Percentiles rank a stretch among this genome's conserved stretches.
Evolutionary conservation across 2,797 vertebrate species (phyloP).

Genomic region (Trachurus trachurus): DNA sequence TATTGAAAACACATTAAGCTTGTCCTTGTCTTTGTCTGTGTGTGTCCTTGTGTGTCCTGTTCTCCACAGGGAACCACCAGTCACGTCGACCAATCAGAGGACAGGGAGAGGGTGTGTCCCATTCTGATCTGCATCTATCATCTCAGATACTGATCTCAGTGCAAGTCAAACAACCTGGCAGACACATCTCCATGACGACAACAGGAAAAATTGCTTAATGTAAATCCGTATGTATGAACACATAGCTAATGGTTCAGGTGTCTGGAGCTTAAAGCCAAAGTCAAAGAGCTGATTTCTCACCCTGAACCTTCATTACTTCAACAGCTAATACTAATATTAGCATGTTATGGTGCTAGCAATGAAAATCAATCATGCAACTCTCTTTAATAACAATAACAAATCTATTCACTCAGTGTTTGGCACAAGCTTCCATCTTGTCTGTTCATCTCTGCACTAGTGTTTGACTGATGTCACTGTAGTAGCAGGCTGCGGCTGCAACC

Average conservation of each 20-base stretch:
- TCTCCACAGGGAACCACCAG: slow-evolving; percentile 22
- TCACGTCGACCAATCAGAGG: slow-evolving; percentile 1
- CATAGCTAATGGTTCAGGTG: not conserved
- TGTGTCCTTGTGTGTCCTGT: slow-evolving; percentile 38
- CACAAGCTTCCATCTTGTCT: not conserved
- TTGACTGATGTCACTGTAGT: no score
- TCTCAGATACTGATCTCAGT: not conserved
- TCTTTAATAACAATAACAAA: no score
- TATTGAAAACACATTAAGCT: slow-evolving; percentile 47
- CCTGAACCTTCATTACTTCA: not conserved
- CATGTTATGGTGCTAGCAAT: not conserved
- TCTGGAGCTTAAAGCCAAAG: not conserved
- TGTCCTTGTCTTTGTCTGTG: slow-evolving; percentile 45
- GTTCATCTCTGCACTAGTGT: not conserved
- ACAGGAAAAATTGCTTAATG: not conserved
- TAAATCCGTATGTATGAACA: not conserved
- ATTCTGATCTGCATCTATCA: not conserved
- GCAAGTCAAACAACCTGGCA: not conserved
- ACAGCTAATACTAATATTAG: not conserved
- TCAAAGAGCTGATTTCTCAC: not conserved
- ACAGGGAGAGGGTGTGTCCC: slow-evolving; percentile 11
- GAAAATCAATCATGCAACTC: no score
- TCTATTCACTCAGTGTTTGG: no score
- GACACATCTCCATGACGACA: not conserved
- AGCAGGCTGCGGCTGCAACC: no score